Percentiles rank a stretch among this genome's conserved stretches.
phyloP scores from a whole-genome alignment of 2,113 vertebrate genomes.

The Colistium nudipinnis region DNA sequence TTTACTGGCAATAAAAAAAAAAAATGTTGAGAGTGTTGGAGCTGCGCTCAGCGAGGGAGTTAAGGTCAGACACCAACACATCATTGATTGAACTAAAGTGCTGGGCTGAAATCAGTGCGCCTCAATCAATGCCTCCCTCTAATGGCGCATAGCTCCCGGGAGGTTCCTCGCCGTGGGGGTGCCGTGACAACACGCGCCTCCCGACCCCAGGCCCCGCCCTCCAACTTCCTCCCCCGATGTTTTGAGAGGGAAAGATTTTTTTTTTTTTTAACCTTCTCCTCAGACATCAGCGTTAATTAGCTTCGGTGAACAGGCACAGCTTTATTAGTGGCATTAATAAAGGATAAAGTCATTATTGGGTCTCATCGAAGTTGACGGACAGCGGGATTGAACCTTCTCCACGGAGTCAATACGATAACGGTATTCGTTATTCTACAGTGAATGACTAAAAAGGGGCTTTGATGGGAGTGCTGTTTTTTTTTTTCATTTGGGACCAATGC shows the following conservation, averaged over 20 bases:
- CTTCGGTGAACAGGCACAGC: not conserved
- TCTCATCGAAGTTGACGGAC: not conserved
- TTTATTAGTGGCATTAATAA: not conserved
- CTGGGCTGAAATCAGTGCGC: constrained; percentile 55
- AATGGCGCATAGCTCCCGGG: constrained; percentile 60
- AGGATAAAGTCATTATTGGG: not conserved
- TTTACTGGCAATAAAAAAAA: constrained; percentile 44
- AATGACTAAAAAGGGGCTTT: too few relatives aligned
- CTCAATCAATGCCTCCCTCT: constrained; percentile 67
- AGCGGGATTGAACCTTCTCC: not conserved
- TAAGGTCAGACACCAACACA: constrained; percentile 60
- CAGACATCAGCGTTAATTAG: not conserved
- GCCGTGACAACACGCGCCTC: too few relatives aligned
- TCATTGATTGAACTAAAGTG: constrained; percentile 74
- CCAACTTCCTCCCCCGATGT: too few relatives aligned
- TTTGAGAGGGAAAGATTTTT: too few relatives aligned
- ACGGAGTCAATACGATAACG: not conserved
- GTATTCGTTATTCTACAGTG: not conserved
- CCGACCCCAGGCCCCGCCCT: constrained; percentile 20
- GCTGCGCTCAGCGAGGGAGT: constrained; percentile 47
- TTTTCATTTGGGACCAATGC: too few relatives aligned
- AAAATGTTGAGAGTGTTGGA: constrained; percentile 33
- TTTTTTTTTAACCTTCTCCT: not conserved
- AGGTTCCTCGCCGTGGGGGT: too few relatives aligned
- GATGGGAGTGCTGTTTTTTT: too few relatives aligned